Conservation (phyloP, 1,140 invertebrate species). For the Sipha flava region DNA sequence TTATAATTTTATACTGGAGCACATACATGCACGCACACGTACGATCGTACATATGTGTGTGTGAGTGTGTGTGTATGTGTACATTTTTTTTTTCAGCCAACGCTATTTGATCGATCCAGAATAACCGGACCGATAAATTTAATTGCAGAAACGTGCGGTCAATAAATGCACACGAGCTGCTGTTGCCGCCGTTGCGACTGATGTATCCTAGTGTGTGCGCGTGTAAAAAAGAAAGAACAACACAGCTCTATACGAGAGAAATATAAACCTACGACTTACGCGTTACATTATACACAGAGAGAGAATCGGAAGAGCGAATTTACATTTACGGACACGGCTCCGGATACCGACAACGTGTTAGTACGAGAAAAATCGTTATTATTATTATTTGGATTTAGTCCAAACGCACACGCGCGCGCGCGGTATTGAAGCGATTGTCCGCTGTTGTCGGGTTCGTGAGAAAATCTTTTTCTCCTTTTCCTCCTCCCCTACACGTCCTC, state of each 20-base stretch:
- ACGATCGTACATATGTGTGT: background rate
- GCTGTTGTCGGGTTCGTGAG: background rate
- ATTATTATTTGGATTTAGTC: slow-evolving; percentile 11
- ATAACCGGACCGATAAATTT: slow-evolving; percentile 31
- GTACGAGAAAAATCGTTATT: background rate
- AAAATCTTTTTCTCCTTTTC: background rate
- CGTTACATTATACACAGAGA: no score
- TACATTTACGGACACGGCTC: no score
- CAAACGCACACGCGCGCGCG: background rate
- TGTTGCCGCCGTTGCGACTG: background rate
- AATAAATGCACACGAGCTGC: background rate
- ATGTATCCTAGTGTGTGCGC: background rate
- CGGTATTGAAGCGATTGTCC: background rate
- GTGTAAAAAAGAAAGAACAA: no score
- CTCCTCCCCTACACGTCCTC: no score
- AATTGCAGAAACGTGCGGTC: slow-evolving; percentile 28
- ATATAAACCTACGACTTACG: no score
- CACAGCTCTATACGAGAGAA: no score
- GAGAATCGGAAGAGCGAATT: background rate
- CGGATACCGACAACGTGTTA: background rate
- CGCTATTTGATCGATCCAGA: slow-evolving; percentile 23
- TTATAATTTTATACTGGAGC: slow-evolving; percentile 4
- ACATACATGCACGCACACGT: background rate
- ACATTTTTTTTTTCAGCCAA: background rate
- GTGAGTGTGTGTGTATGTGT: background rate